Evolutionary conservation across 2,113 vertebrate genomes (phyloP), one percentile per base, ranked within the genome.

Genomic region (Erpornis zantholeuca): DNA sequence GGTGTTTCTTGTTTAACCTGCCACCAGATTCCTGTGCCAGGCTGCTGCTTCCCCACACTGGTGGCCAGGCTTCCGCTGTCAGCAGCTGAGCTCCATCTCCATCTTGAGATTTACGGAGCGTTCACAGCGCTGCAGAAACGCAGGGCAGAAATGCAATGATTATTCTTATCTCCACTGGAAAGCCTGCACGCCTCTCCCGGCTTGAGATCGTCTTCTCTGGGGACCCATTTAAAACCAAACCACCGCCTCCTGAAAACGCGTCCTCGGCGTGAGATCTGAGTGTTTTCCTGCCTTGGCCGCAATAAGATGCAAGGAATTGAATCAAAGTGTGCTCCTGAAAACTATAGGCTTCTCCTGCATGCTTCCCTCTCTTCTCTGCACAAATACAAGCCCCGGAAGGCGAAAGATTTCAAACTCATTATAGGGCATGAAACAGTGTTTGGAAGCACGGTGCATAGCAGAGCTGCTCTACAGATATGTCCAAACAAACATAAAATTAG

Each of bases 401-500:
- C 76, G 61, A 79, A 53, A 90, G 68, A 97, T 96, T 96, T 94
- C 71, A 93, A 96, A 93, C 19, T 82, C 66, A 81, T 91, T 88
- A 93, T 91, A 33, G 57, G 19, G 47, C 78, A 82, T 78, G 68
- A 92, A 96, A 69, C 27, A 7, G 63, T 81, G 72, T 91, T 96
- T 93, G 72, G 76, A 52, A 88, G 82, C 75, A 81, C 28, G 63
- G 52, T 82, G 45, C 78, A 57, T 59, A 96, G 79, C n/a, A 88
- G 45, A 93, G 38, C 54, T 82, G 86, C 61, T 83, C 65, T 65
- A 86, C 83, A 88, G 65, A 75, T 45, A 50, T 49, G 40, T 88
- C 77, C 90, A 95, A 88, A 90, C 65, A 94, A 94, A 95, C 54
- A 89, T 35, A 79, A 96, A 97, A 96, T 96, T 93, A 92, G 78